Evolutionary conservation across 2,797 vertebrate genomes (phyloP), one percentile per base, ranked within the genome.

Genomic region (Mareca penelope): DNA sequence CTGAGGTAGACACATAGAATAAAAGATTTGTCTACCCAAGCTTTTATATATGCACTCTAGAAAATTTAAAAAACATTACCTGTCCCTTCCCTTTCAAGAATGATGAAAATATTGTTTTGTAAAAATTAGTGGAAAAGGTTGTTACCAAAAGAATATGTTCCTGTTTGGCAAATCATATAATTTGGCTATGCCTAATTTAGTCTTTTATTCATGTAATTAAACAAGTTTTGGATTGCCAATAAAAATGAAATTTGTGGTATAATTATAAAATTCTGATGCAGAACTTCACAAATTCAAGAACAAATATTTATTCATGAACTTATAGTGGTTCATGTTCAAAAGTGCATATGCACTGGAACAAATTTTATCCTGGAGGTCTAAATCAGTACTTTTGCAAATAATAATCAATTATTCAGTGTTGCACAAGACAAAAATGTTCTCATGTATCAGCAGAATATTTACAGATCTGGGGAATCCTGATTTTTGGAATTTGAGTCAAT

Each of bases 201-300:
- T 50, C 8, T 40, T 73, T 65, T 65, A 73, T 87, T 78, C 59
- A 78, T 71, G 21, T 29, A 71, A 24, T 40, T 40, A 71, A 91
- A 78, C 65, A 63, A 88, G 42, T 57, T 64, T 65, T 85, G 81
- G 76, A 83, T 93, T 93, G 61, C 85, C 80, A 85, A 19, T 96
- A 76, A 88, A 92, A 93, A 78, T 92, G 31, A 93, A 92, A 80
- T 83, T 88, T 16, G 29, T 65, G 53, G 80, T 94, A 80, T 92
- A 97, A 90, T 97, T 95, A 92, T 92, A 94, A 97, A 95, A 97
- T 95, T 85, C 72, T 88, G 90, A 78, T 78, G 50, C 35, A 71
- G 81, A 85, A 37, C 61, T 90, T 90, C 61, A 44, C n/a, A 83
- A 68, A 31, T 72, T 78, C 37, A 71, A 83, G n/a, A 65, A 40